These are phyloP conservation scores for Habrosyne pyritoides DNA, from an alignment of 2,888 invertebrate genomes.

Conservation along the genomic window DNA sequence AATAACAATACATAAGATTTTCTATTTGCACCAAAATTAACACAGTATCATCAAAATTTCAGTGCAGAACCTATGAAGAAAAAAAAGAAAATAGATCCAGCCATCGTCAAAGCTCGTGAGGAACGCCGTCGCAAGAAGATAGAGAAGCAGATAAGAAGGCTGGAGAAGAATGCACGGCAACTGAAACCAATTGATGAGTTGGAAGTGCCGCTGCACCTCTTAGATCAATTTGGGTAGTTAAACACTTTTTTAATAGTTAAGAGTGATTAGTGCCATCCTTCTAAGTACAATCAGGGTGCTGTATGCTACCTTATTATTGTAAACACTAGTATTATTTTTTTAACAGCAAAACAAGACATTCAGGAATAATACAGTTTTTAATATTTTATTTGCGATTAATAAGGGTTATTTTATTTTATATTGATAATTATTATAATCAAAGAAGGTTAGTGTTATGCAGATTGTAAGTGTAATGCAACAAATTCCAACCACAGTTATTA, in stretches of 20 bases:
- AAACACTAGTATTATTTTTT: too few species aligned
- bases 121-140: conserved; percentile 91
- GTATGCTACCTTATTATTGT: too few species aligned
- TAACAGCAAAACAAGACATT: too few species aligned
- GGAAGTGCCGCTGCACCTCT: conserved; percentile 87
- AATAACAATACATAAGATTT: neutral
- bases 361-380: too few species aligned
- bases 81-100: conserved; percentile 93
- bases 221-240: conserved; percentile 85
- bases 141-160: conserved; percentile 92
- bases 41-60: conserved; percentile 23
- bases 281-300: too few species aligned
- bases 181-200: conserved; percentile 95
- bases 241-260: neutral
- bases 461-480: too few species aligned
- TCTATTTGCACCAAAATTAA: neutral
- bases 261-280: too few species aligned
- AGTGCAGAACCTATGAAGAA: conserved; percentile 96
- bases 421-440: too few species aligned
- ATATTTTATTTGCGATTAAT: too few species aligned
- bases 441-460: too few species aligned
- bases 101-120: conserved; percentile 90
- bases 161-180: conserved; percentile 92
- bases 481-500: too few species aligned
- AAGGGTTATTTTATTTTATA: too few species aligned